Base-by-base conservation (phyloP, 2,797 vertebrate species). In the Pipistrellus kuhlii region DNA sequence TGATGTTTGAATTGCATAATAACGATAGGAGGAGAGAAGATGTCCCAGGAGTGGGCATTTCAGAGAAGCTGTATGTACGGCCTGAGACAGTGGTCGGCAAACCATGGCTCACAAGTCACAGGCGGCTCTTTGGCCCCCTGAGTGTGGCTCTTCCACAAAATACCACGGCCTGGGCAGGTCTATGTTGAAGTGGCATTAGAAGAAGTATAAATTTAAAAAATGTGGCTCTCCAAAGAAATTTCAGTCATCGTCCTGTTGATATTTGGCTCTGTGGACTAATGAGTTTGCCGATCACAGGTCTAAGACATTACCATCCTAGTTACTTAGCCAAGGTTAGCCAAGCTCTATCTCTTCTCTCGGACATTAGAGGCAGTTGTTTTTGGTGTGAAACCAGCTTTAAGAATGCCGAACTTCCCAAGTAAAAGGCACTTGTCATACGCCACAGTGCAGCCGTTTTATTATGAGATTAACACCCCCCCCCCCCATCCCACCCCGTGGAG, bases 311-410 rank as follows among this genome's bases (percentile, higher is more conserved):
- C 71, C 96, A 78, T 76, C 96, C 85, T 68, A 44, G 71, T 80
- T 93, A 95, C 66, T 68, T 71, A 80, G 75, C 95, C 85, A 96
- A 95, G 87, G 53, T 94, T 93, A 95, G 68, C 25, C 83, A 53
- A 81, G 71, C 32, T 68, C 44, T 51, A 5, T 91, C 88, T 96
- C 17, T 87, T 92, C 80, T 87, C 83, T 91, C 30, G 77, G 92
- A 92, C 55, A 73, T 77, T 44, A 72, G 10, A 55, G 96, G 32
- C 93, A 82, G 86, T 91, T 90, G 35, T 80, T 76, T 53, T 14
- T 10, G 57, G 51, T 38, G 23, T 73, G 81, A 96, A 97, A 91
- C 84, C 76, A 96, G 88, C 27, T 95, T 94, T 46, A 85, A 71
- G 83, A 92, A 72, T 64, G 53, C 66, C 71, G 55, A 96, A 95